Evolutionary conservation across 1,140 invertebrate genomes (phyloP), one percentile per base, ranked within the genome.

Genomic region (Lordiphosa collinella): DNA sequence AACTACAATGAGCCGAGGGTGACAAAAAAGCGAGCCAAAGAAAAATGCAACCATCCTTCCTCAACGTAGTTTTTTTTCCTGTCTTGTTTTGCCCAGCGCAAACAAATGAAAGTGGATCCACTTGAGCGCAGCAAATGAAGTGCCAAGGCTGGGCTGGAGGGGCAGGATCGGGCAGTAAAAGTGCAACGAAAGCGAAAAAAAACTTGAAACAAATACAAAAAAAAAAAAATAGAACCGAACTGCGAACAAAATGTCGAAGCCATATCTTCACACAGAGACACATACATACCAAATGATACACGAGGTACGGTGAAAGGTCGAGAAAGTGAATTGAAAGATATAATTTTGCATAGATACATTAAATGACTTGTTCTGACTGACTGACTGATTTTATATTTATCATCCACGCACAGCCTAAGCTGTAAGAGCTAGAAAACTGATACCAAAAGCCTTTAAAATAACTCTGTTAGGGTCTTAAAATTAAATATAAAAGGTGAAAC

Each of bases 91-190:
- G 52, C 40, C 14, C 38, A 66, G 35, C 48, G 74, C 80, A 86
- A 86, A 86, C 80, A 86, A 86, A 86, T 86, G 80, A 86, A 86
- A 86, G 80, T 86, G 80, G 80, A 86, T 86, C 80, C 80, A 86
- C 80, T 86, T 86, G 80, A 86, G 75, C 71, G 80, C 74, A 69
- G 80, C 71, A 86, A 86, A 86, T 86, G 80, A 86, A 86, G 80
- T 86, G 75, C 66, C 63, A 50, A 61, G 52, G 60, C 63, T 63
- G 57, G 47, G 73, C 13, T 16, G 49, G 47, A 53, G 70, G 35
- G 22, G 50, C 32, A 43, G 51, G 53, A 60, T 53, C 58, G 76
- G 71, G 70, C 80, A 86, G 80, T 57, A 86, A 86, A 86, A 86
- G 80, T 86, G 80, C 80, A 86, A 61, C 82, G 80, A 86, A 80